Evolutionary conservation across 2,113 vertebrate species (phyloP).

Genomic region (Odobenus rosmarus): DNA sequence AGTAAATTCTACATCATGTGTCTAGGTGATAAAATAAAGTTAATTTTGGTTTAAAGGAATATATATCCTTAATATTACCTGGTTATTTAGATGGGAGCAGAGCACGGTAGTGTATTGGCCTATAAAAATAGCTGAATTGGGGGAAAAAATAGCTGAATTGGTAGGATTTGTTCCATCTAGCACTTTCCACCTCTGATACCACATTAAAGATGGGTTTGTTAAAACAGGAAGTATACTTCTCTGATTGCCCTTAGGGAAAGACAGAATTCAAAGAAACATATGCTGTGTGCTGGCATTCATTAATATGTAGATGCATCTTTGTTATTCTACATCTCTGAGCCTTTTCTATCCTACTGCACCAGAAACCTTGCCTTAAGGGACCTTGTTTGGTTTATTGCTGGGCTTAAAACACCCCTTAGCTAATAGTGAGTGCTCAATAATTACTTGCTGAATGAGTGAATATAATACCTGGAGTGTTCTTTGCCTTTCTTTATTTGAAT

Average conservation of each 20-base stretch:
- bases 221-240: not conserved
- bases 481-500: not conserved
- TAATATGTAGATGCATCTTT: not conserved
- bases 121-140: not conserved
- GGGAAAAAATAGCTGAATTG: not conserved
- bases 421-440: not conserved
- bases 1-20: not conserved
- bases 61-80: not conserved
- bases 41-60: not conserved
- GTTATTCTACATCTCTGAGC: not conserved
- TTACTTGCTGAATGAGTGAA: not conserved
- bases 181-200: not conserved
- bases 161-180: not conserved
- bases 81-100: not conserved
- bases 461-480: not conserved
- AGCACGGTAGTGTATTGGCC: not conserved
- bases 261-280: not conserved
- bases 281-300: not conserved
- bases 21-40: not conserved
- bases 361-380: not conserved
- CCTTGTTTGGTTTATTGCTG: slow-evolving; percentile 1
- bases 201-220: slow-evolving; percentile 47
- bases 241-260: not conserved
- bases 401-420: not conserved
- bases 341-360: not conserved